Percentiles rank a stretch among this genome's conserved stretches.
Conservation (phyloP, 2,888 invertebrate genomes). For the Eucriotettix oculatus region DNA sequence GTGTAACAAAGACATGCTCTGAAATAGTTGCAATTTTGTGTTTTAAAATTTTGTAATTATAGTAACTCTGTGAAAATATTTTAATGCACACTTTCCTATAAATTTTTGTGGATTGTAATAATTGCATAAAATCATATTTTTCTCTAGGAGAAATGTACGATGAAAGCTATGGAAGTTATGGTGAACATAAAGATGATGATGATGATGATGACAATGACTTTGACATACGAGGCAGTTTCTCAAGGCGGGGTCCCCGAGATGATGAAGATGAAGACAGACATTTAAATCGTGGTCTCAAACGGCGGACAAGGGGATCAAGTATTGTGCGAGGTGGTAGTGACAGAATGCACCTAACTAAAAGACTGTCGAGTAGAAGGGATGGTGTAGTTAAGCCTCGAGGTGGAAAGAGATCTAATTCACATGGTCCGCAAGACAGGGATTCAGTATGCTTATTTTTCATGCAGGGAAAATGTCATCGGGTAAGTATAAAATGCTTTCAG, state of each 20-base stretch:
- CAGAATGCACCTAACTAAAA: neutral
- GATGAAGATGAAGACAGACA: neutral
- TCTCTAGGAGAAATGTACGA: neutral
- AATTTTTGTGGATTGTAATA: neutral
- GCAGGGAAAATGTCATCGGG: slow-evolving; percentile 75
- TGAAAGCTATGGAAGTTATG: slow-evolving; percentile 1
- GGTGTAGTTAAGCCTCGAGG: slow-evolving; percentile 23
- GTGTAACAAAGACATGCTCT: too few species aligned
- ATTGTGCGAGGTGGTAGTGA: neutral
- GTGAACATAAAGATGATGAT: slow-evolving; percentile 7
- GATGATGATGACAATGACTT: slow-evolving; percentile 8
- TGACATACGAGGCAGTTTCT: neutral
- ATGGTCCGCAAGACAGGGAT: too few species aligned
- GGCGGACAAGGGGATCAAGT: neutral
- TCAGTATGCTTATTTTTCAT: slow-evolving; percentile 61
- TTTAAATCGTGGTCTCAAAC: neutral
- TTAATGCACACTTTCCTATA: neutral
- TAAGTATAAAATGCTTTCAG: slow-evolving; percentile 16
- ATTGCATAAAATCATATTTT: neutral
- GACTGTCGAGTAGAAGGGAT: neutral
- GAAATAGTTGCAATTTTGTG: too few species aligned
- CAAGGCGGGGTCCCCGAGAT: neutral
- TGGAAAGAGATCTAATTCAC: slow-evolving; percentile 21
- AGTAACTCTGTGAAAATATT: neutral
- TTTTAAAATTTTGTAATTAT: too few species aligned